Base-by-base conservation (phyloP, 2,888 invertebrate genomes). In the Latheticus oryzae region DNA sequence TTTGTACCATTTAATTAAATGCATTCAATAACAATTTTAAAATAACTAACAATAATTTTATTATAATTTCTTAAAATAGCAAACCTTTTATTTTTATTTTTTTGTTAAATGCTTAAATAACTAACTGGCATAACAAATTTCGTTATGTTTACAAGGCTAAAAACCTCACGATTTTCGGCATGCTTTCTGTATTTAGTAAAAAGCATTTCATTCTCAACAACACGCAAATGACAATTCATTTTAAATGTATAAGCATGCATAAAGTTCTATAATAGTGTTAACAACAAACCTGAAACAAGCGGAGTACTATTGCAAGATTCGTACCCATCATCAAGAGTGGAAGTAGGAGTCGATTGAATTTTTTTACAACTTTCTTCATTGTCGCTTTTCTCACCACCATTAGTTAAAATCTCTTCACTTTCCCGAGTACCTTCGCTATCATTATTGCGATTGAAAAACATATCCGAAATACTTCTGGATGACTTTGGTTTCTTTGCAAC, bases 221-320 rank as follows among this genome's bases (percentile, higher is more conserved):
- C 3, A 37, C 32, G 9, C 12, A 8, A 26, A n/a, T 26, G n/a
- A n/a, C 26, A 9, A n/a, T 9, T 3, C 32, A 8, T 12, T 8
- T 19, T 28, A 5, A 5, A 9, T 24, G 2, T 7, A 8, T 15
- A 33, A 13, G 21, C 19, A 38, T 21, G n/a, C n/a, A 24, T 5
- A 40, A 40, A 40, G 7, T 24, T 33, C 7, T 13, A 7, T 33
- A 33, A 33, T 33, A 33, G 16, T n/a, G 9, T 8, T 13, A 33
- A 40, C 9, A 8, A 48, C 48, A 68, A 73, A 85, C 86, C 86
- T 58, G 85, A 82, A 11, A 86, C 86, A 56, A 85, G 79, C 1
- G 87, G 87, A 2, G 87, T 87, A 72, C 86, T 86, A 67, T 85
- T 84, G 8, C 85, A 86, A 0, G 86, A 86, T 59, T 85, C 87